Base-by-base conservation (phyloP, 2,797 vertebrate genomes). In the Paguma larvata region DNA sequence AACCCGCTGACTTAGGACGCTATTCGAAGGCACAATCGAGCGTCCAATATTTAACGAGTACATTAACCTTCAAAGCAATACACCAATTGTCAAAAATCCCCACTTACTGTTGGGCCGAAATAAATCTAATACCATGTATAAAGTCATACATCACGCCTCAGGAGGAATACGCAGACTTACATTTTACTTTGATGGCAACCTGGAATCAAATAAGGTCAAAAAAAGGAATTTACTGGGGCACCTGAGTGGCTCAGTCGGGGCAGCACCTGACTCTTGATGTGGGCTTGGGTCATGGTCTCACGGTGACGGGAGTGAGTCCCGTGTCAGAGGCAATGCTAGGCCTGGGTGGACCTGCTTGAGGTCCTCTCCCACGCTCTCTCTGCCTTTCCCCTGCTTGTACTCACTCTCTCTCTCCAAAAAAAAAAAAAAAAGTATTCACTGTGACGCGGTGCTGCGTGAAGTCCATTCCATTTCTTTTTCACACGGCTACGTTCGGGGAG, bases 1-100 rank as follows among this genome's bases (percentile, higher is more conserved):
- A 11, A 25, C 9, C 9, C 5, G 13, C 7, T 1, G 2, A 48
- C 63, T 34, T 8, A 15, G 0, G 14, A 5, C 0, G 8, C 1
- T 0, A 1, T 53, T 48, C 10, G 2, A 62, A 63, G 59, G 23
- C 9, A 14, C 9, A 38, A 5, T 25, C 62, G n/a, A 27, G 44
- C 34, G 21, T 38, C 34, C 30, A 18, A 41, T 0, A 0, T 14
- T 53, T 10, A 14, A 75, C 25, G 59, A 62, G 46, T 0, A 51
- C 2, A 2, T 4, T 10, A 30, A 15, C 41, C 38, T 34, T 91
- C 63, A 78, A 19, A 3, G 9, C 46, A 84, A 30, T 2, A 44
- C 12, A 21, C 27, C 3, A 10, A 48, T 48, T 41, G 68, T 83
- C 78, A 85, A 19, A 80, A 85, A 44, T 16, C 10, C 84, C 41